Percentiles rank a stretch among this genome's conserved stretches.
These are phyloP conservation scores for Ibidorhyncha struthersii DNA, from an alignment of 2,113 vertebrate genomes.

Conservation along the genomic window DNA sequence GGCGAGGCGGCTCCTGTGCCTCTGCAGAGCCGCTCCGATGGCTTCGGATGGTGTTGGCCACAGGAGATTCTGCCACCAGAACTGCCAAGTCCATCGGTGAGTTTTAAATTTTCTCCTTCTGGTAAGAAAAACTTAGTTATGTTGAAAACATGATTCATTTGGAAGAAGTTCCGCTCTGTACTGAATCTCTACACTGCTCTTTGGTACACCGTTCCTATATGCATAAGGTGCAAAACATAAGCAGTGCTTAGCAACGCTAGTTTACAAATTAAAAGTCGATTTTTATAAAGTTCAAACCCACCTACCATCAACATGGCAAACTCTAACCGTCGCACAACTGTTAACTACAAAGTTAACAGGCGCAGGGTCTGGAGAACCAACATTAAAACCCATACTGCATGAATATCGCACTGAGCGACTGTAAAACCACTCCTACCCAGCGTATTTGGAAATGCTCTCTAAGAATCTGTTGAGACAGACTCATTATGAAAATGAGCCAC, in stretches of 20 bases:
- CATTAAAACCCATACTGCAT: rapidly evolving
- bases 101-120: background rate
- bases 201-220: rapidly evolving
- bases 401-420: rapidly evolving
- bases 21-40: background rate
- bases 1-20: background rate
- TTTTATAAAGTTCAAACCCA: background rate
- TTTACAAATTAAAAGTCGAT: background rate
- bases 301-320: background rate
- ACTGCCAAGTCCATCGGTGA: background rate
- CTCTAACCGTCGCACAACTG: rapidly evolving
- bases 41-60: background rate
- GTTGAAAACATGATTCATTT: background rate
- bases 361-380: background rate
- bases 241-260: background rate
- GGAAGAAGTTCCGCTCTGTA: background rate
- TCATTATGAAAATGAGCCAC: background rate
- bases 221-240: rapidly evolving
- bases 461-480: background rate
- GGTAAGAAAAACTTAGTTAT: background rate
- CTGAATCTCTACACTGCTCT: background rate
- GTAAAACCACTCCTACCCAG: background rate
- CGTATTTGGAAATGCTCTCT: background rate
- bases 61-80: too few relatives aligned
- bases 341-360: background rate